Evolutionary conservation across 2,113 vertebrate genomes (phyloP).

Genomic region (Panthera uncia): DNA sequence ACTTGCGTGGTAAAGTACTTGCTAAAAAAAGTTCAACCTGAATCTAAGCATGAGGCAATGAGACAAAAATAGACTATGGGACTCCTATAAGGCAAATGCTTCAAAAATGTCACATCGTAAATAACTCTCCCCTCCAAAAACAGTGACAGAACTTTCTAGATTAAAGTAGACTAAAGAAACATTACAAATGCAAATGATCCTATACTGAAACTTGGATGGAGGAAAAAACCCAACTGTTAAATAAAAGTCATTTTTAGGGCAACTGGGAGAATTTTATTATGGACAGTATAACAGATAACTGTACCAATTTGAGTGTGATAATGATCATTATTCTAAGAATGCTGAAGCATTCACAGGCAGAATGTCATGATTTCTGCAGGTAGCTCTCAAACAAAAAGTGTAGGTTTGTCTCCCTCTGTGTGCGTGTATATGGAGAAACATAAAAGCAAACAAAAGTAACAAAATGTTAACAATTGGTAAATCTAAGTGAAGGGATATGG

Average conservation of each 20-base stretch:
- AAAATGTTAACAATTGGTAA: background rate
- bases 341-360: background rate
- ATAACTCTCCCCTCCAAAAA: background rate
- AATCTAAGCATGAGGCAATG: background rate
- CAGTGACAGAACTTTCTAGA: background rate
- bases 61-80: background rate
- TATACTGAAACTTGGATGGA: background rate
- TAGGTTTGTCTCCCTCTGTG: background rate
- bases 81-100: background rate
- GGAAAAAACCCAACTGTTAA: background rate
- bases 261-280: background rate
- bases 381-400: background rate
- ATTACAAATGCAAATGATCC: background rate
- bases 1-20: background rate
- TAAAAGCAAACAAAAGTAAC: background rate
- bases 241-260: background rate
- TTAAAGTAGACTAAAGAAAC: background rate
- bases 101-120: background rate
- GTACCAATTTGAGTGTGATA: background rate
- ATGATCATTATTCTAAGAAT: background rate
- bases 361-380: background rate
- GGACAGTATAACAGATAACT: background rate
- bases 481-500: background rate
- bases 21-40: conserved; percentile 14
- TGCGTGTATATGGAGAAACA: background rate